These are phyloP conservation scores for Danionella dracula DNA, from an alignment of 2,797 vertebrate species.

Conservation along the genomic window DNA sequence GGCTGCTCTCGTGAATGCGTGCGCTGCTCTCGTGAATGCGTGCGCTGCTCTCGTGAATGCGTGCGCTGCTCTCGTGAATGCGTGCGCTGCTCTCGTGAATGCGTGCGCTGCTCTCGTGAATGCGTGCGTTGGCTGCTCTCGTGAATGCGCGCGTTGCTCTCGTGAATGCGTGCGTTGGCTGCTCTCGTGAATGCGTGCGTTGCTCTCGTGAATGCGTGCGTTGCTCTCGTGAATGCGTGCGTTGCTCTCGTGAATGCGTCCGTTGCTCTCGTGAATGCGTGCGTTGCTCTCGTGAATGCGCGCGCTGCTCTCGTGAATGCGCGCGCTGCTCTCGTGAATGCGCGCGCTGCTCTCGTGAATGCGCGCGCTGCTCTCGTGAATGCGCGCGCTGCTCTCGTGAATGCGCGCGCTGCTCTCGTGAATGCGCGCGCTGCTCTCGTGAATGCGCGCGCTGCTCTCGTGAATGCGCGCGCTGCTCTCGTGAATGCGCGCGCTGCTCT, in stretches of 20 bases:
- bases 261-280: constrained; percentile 18
- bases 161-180: too few relatives aligned
- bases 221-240: too few relatives aligned
- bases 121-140: neutral
- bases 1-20: too few relatives aligned
- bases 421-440: too few relatives aligned
- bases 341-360: neutral
- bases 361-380: too few relatives aligned
- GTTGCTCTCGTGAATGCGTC: neutral
- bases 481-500: too few relatives aligned
- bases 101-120: neutral
- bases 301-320: too few relatives aligned
- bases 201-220: neutral
- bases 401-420: neutral
- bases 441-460: neutral
- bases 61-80: neutral
- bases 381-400: neutral
- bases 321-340: neutral
- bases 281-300: too few relatives aligned
- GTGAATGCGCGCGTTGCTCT: too few relatives aligned
- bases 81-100: too few relatives aligned
- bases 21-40: too few relatives aligned
- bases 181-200: neutral
- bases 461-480: constrained; percentile 7
- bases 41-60: neutral